Conservation (phyloP, 2,888 invertebrate species). For the Celastrina argiolus region DNA sequence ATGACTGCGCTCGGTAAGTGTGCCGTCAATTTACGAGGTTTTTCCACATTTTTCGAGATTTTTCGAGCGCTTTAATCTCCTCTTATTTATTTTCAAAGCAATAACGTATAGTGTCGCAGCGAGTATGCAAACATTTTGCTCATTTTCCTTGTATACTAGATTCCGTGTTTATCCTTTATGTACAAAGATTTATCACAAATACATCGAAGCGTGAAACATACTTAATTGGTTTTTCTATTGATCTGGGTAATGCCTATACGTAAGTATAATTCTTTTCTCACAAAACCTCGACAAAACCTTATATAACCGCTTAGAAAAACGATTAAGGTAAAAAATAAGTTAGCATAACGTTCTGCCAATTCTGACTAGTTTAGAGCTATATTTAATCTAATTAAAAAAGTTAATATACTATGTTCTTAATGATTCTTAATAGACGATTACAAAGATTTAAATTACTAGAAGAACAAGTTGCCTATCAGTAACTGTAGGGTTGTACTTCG, state of each 20-base stretch:
- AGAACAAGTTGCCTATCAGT: neutral
- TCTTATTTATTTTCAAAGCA: neutral
- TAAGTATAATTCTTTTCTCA: no score
- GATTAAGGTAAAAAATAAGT: no score
- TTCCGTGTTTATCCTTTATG: neutral
- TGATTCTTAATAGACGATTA: no score
- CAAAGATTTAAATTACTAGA: neutral
- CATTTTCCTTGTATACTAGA: neutral
- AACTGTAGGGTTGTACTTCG: neutral
- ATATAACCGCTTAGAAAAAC: no score
- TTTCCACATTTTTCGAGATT: conserved; percentile 12
- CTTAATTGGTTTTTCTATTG: no score
- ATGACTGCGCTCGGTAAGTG: conserved; percentile 19
- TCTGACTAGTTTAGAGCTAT: no score
- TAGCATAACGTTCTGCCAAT: no score
- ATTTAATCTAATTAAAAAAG: no score
- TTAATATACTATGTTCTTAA: no score
- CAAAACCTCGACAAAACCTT: no score
- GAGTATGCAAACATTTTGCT: conserved; percentile 6
- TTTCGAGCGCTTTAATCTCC: conserved; percentile 18
- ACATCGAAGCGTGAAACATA: no score
- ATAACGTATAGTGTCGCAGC: conserved; percentile 5
- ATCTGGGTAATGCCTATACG: no score
- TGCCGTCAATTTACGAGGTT: conserved; percentile 10
- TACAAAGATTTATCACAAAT: neutral